phyloP scores from a whole-genome alignment of 1,140 invertebrate species.

The Sarcophaga bullata region DNA sequence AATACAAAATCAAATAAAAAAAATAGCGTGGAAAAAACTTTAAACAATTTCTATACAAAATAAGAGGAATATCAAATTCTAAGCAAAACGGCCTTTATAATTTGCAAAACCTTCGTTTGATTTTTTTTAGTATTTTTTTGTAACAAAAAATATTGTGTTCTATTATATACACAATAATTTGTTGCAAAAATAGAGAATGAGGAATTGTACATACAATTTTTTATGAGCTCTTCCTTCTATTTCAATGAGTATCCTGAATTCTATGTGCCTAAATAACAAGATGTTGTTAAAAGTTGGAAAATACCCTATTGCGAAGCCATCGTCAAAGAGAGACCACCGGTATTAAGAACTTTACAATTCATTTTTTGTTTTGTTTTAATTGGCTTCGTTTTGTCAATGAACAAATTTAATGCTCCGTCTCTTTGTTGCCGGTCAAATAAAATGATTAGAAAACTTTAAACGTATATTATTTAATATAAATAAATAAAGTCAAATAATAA shows the following conservation, averaged over 20 bases:
- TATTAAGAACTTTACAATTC: constrained; percentile 85
- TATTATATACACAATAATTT: background rate
- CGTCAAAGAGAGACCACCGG: constrained; percentile 82
- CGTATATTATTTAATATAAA: background rate
- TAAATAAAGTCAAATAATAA: constrained; percentile 41
- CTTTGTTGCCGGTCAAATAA: constrained; percentile 25
- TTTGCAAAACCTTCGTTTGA: background rate
- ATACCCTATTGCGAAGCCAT: constrained; percentile 79
- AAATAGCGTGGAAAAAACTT: background rate
- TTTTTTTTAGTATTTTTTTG: background rate
- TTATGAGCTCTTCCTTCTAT: constrained; percentile 48
- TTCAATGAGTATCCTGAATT: constrained; percentile 62
- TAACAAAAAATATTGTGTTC: background rate
- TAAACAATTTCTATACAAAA: background rate
- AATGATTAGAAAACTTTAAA: constrained; percentile 7
- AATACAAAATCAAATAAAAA: background rate
- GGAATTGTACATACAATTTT: constrained; percentile 61
- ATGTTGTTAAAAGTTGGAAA: constrained; percentile 75
- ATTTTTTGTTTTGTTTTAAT: constrained; percentile 86
- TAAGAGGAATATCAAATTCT: background rate
- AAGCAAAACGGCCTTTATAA: background rate
- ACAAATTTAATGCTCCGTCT: constrained; percentile 24
- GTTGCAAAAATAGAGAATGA: constrained; percentile 63
- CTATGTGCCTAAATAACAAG: constrained; percentile 66
- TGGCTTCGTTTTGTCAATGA: constrained; percentile 41